A percentile compares a stretch with the other conserved stretches of the same genome.
Evolutionary conservation across 2,888 invertebrate genomes (phyloP).

Genomic region (Caenorhabditis afra): DNA sequence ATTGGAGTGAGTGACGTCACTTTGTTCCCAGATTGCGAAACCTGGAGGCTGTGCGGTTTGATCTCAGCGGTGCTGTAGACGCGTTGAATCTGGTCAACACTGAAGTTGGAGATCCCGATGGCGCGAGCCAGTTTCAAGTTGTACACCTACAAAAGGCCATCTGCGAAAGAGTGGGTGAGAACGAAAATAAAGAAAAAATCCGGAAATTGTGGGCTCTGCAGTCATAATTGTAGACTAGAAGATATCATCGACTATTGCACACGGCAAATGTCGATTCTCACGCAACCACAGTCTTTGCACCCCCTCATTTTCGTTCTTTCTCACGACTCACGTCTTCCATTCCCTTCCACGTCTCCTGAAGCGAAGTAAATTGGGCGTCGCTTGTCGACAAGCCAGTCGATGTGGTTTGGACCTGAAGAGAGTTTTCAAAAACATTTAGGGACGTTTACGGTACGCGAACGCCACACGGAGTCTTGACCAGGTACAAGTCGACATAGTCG

Average conservation of each 20-base stretch:
- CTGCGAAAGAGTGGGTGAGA: too few species aligned
- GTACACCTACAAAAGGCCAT: constrained; percentile 33
- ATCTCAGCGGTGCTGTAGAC: constrained; percentile 66
- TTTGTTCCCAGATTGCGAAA: constrained; percentile 14
- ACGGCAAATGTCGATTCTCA: constrained; percentile 5
- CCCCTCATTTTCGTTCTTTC: not conserved
- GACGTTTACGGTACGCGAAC: constrained; percentile 12
- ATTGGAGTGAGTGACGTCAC: not conserved
- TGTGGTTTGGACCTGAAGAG: too few species aligned
- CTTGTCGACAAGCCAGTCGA: not conserved
- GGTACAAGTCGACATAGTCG: constrained; percentile 60
- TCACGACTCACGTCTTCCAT: constrained; percentile 55
- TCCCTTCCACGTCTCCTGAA: constrained; percentile 60
- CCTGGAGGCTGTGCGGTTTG: constrained; percentile 73
- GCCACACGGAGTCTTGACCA: constrained; percentile 55
- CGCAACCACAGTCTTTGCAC: not conserved
- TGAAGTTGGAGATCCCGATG: constrained; percentile 64
- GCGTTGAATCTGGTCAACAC: constrained; percentile 62
- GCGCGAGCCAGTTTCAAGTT: constrained; percentile 36
- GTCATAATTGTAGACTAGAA: too few species aligned
- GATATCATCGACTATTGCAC: not conserved
- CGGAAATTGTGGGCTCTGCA: too few species aligned
- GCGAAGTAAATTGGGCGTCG: constrained; percentile 6
- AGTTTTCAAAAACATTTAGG: not conserved
- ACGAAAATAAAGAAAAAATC: too few species aligned